These are phyloP conservation scores for Tichodroma muraria DNA, from an alignment of 2,113 vertebrate species.

Conservation along the genomic window DNA sequence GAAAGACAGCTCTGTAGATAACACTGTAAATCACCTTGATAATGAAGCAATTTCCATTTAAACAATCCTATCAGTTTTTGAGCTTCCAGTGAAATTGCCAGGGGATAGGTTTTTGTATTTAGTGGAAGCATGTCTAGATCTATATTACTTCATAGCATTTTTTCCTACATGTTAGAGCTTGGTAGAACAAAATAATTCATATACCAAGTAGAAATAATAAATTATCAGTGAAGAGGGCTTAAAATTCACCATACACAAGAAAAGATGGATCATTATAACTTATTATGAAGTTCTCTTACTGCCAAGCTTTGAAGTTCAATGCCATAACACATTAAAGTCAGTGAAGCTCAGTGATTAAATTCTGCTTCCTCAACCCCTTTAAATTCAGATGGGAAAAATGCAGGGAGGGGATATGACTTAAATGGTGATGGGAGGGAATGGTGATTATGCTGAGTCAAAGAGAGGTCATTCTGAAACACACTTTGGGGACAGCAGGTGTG, in stretches of 20 bases:
- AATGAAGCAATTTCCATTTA: background rate
- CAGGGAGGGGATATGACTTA: background rate
- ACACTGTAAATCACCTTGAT: background rate
- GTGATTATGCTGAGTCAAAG: background rate
- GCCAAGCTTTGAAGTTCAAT: background rate
- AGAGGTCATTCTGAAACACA: conserved; percentile 15
- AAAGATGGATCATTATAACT: background rate
- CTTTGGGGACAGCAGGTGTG: conserved; percentile 3
- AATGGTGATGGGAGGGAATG: background rate
- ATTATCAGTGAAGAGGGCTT: background rate
- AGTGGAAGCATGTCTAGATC: background rate
- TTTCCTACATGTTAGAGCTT: background rate
- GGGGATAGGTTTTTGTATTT: background rate
- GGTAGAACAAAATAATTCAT: background rate
- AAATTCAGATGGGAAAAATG: conserved; percentile 1
- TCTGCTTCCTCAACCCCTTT: background rate
- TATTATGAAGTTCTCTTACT: background rate
- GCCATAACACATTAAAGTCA: background rate
- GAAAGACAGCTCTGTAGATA: background rate
- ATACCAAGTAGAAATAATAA: background rate
- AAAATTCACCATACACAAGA: background rate
- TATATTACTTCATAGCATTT: background rate
- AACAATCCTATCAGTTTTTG: background rate
- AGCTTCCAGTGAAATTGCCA: background rate
- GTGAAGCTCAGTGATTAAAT: background rate